Evolutionary conservation across 2,888 invertebrate species (phyloP).

Genomic region (Oxytorus armatus): DNA sequence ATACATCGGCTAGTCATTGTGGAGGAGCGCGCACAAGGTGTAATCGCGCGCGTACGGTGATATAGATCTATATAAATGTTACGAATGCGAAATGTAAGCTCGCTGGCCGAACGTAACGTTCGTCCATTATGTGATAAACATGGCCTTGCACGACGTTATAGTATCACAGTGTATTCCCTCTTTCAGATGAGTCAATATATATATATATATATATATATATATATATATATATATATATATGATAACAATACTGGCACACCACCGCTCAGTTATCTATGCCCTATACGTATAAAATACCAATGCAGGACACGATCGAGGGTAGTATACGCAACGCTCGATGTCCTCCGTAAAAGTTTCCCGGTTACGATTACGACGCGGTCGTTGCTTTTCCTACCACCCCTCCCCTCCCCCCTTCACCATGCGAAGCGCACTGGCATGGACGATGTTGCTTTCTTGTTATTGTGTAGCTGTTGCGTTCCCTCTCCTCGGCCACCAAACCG

Average conservation of each 20-base stretch:
- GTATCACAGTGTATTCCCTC: slow-evolving; percentile 68
- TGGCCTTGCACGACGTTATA: slow-evolving; percentile 69
- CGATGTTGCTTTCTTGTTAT: slow-evolving; percentile 49
- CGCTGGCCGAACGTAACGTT: slow-evolving; percentile 69
- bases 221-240: neutral
- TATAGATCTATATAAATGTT: slow-evolving; percentile 37
- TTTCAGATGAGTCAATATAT: slow-evolving; percentile 27
- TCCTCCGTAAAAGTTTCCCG: slow-evolving; percentile 78
- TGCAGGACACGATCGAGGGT: slow-evolving; percentile 35
- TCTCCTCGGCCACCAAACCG: neutral
- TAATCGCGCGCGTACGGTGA: slow-evolving; percentile 39
- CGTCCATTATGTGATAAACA: slow-evolving; percentile 76
- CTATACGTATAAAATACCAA: slow-evolving; percentile 7
- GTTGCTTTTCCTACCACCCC: slow-evolving; percentile 66
- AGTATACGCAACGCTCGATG: slow-evolving; percentile 63
- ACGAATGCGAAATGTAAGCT: slow-evolving; percentile 62
- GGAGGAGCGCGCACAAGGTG: slow-evolving; percentile 27
- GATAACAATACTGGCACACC: slow-evolving; percentile 23
- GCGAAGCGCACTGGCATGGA: neutral
- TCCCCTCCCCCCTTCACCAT: slow-evolving; percentile 62
- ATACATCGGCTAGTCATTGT: slow-evolving; percentile 28
- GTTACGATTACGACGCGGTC: slow-evolving; percentile 80
- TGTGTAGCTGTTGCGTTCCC: slow-evolving; percentile 25
- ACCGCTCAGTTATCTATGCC: neutral
- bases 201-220: neutral